These are phyloP conservation scores for Hydraecia micacea DNA, from an alignment of 2,888 invertebrate species.

Conservation along the genomic window DNA sequence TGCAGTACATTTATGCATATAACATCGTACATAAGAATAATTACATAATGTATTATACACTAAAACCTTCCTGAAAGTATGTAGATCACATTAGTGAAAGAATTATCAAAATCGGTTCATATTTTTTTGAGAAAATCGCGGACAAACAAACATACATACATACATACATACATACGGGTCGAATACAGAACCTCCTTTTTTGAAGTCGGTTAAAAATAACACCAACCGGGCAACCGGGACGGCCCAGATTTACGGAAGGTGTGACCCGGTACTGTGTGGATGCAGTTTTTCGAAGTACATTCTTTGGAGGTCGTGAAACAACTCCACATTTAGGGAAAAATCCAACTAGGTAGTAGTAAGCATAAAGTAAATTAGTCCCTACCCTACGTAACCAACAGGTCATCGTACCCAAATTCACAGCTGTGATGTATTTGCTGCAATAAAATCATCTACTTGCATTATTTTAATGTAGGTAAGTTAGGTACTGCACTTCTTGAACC, in stretches of 20 bases:
- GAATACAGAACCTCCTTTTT: no score
- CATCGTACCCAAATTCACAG: neutral
- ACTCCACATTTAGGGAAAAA: neutral
- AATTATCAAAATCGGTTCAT: no score
- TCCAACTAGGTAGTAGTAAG: neutral
- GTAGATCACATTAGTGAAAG: no score
- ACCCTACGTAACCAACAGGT: neutral
- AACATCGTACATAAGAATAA: no score
- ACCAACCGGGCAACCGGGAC: neutral
- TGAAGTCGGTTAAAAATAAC: no score
- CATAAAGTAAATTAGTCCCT: neutral
- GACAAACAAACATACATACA: no score
- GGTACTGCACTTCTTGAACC: neutral
- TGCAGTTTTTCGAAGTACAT: neutral
- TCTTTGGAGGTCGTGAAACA: neutral
- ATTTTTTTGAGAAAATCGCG: no score
- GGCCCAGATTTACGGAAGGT: neutral
- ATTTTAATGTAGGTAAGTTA: no score
- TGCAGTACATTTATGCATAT: no score
- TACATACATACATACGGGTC: no score
- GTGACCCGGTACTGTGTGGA: constrained; percentile 5
- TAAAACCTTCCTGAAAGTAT: no score
- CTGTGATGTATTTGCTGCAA: neutral
- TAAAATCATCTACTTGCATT: neutral
- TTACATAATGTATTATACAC: no score